phyloP scores from a whole-genome alignment of 2,888 invertebrate species.

The Cyaniris semiargus region DNA sequence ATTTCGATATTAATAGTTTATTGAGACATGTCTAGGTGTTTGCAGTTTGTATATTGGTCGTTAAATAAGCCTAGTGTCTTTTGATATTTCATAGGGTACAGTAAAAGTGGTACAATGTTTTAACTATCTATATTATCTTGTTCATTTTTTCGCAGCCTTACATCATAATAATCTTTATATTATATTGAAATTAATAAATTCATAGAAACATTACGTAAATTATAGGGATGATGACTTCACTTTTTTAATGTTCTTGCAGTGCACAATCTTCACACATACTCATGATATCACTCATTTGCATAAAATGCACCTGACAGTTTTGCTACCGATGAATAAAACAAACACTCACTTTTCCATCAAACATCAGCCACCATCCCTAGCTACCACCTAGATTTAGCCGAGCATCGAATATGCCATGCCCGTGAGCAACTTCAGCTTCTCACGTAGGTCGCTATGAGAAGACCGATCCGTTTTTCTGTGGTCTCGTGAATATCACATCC shows the following conservation, averaged over 20 bases:
- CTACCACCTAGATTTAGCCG: neutral
- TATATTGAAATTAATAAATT: constrained; percentile 5
- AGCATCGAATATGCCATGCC: neutral
- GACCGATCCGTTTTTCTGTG: constrained; percentile 59
- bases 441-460: constrained; percentile 63
- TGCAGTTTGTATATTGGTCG: constrained; percentile 25
- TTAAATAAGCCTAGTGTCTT: constrained; percentile 22
- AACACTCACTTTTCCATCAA: neutral
- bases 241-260: neutral
- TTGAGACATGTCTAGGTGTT: constrained; percentile 12
- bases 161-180: neutral
- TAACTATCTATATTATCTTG: constrained; percentile 16
- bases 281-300: neutral
- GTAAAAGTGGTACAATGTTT: constrained; percentile 5
- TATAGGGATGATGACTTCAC: neutral
- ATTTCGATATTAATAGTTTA: constrained; percentile 4
- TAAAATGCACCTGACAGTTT: neutral
- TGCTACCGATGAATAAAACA: neutral
- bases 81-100: neutral
- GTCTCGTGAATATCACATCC: constrained; percentile 69
- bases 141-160: constrained; percentile 18
- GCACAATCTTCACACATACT: neutral
- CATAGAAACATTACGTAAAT: constrained; percentile 10
- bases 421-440: neutral
- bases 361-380: neutral